Evolutionary conservation across 2,888 invertebrate species (phyloP), one percentile per base, ranked within the genome.

Genomic region (Drosophila prolongata): DNA sequence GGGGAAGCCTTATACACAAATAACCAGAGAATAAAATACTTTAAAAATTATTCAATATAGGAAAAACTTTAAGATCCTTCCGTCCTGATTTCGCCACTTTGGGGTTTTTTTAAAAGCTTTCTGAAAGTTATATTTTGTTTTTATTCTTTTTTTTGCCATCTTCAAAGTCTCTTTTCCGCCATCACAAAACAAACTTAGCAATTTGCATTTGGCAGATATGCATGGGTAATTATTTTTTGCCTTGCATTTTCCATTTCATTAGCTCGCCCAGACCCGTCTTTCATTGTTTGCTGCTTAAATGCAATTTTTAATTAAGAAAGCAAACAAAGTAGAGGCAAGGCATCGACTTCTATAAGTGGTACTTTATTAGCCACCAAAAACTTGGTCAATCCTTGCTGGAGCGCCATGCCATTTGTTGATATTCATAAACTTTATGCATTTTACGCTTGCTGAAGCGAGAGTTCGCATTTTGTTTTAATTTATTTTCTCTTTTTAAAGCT

Each of bases 301-400:
- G 68, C 71, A 81, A 76, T 70, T 87, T 84, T 84, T 84, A 84
- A 83, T 83, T 84, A 83, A 81, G 78, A 79, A 78, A 79, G 76
- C 75, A 78, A 84, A 62, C 77, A 68, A 67, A 72, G 65, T 54
- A 60, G 62, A 66, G 55, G 64, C 62, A 78, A 59, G 81, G 73
- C 69, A 78, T n/a, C 35, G 61, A 62, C 47, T 62, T 80, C 76
- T 81, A 83, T 80, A 74, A 86, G 58, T 85, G 56, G 40, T 47
- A 53, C 14, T 52, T 68, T 52, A 64, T 52, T 44, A 37, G 47
- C 49, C 11, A 35, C 60, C 53, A 43, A 52, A 69, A 69, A 69
- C 61, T 69, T 69, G 46, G 53, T 2, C 67, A 67, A 46, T 38
- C 24, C 54, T 14, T 9, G 34, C 49, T 30, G 11, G 30, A 53